These are phyloP conservation scores for Ptychochromis oligacanthus DNA, from an alignment of 2,113 vertebrate genomes.

Conservation along the genomic window DNA sequence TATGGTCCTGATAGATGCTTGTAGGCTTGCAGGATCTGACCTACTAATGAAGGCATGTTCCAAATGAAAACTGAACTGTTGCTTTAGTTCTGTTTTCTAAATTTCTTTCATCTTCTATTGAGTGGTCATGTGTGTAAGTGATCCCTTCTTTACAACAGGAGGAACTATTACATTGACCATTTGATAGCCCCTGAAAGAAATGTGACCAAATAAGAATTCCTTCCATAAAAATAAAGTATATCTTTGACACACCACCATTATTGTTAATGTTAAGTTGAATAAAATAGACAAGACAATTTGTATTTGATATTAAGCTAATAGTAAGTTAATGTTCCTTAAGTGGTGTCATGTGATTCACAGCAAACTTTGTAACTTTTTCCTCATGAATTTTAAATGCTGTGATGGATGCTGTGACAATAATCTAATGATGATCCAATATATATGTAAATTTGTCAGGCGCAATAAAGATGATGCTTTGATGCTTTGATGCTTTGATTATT, in stretches of 20 bases:
- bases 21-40: not conserved
- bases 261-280: not conserved
- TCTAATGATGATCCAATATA: constrained; percentile 64
- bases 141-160: no score
- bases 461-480: constrained; percentile 52
- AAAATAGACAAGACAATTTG: not conserved
- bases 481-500: constrained; percentile 75
- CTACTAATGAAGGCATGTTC: not conserved
- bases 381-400: constrained; percentile 44
- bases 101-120: no score
- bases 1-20: not conserved
- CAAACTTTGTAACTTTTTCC: constrained; percentile 25
- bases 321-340: constrained; percentile 16
- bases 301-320: not conserved
- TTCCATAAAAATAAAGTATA: not conserved
- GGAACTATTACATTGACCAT: not conserved
- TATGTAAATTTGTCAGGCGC: constrained; percentile 63
- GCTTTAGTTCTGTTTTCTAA: not conserved
- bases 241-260: not conserved
- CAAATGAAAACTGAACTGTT: not conserved
- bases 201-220: not conserved
- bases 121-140: no score
- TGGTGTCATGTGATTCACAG: constrained; percentile 22
- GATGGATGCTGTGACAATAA: constrained; percentile 39
- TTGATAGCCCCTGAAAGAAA: not conserved